Percentiles rank a stretch among this genome's conserved stretches.
Evolutionary conservation across 2,113 vertebrate genomes (phyloP).

Genomic region (Dipodomys spectabilis): DNA sequence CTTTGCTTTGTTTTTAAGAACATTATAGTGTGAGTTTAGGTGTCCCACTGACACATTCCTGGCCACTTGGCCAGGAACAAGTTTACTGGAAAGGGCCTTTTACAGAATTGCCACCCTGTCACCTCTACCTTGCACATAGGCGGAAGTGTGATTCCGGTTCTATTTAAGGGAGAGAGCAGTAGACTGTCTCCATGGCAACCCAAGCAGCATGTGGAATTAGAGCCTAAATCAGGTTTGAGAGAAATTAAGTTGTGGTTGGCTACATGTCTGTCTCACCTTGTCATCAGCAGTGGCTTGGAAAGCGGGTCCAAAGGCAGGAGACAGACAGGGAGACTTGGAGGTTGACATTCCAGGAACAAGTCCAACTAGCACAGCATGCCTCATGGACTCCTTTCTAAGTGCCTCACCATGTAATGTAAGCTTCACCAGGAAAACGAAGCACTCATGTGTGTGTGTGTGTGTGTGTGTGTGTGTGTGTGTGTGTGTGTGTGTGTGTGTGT

Average conservation of each 20-base stretch:
- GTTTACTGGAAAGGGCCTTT: constrained; percentile 82
- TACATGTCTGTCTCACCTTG: constrained; percentile 74
- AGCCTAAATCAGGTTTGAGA: constrained; percentile 83
- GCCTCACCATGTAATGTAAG: background rate
- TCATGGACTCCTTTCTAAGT: background rate
- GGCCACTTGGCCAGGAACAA: constrained; percentile 68
- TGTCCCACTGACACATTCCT: constrained; percentile 60
- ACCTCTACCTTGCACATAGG: constrained; percentile 84
- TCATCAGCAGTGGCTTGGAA: background rate
- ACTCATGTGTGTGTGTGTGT: background rate
- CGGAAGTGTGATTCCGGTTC: constrained; percentile 86
- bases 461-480: background rate
- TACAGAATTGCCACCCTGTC: constrained; percentile 85
- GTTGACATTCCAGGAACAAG: background rate
- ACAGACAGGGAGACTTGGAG: background rate
- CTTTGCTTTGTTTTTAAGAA: constrained; percentile 40
- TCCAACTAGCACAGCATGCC: background rate
- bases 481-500: background rate
- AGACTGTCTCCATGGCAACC: constrained; percentile 88
- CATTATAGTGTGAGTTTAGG: background rate
- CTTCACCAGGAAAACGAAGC: background rate
- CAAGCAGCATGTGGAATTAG: constrained; percentile 85
- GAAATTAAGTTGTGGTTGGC: constrained; percentile 85
- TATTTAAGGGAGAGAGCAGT: constrained; percentile 85
- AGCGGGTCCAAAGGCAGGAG: background rate